phyloP scores from a whole-genome alignment of 2,888 invertebrate genomes.

The Teinopalpus imperialis region DNA sequence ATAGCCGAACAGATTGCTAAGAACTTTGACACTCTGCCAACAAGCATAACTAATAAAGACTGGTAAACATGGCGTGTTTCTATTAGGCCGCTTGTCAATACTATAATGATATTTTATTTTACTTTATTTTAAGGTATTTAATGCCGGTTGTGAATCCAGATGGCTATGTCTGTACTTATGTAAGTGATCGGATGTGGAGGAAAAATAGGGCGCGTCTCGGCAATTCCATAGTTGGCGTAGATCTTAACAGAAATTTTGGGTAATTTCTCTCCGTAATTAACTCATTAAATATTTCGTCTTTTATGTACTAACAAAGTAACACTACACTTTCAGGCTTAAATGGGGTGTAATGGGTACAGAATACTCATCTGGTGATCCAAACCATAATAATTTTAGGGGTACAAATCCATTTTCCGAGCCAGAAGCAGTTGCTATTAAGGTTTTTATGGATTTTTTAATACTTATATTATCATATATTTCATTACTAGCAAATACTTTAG shows the following conservation, averaged over 20 bases:
- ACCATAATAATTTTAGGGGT: slow-evolving; percentile 62
- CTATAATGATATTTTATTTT: slow-evolving; percentile 6
- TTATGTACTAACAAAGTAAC: too few relatives aligned
- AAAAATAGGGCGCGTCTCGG: slow-evolving; percentile 84
- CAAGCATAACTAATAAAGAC: slow-evolving; percentile 89
- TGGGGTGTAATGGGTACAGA: slow-evolving; percentile 68
- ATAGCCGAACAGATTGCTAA: slow-evolving; percentile 87
- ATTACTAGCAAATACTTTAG: too few relatives aligned
- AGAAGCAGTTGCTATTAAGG: slow-evolving; percentile 66
- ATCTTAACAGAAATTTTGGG: slow-evolving; percentile 94
- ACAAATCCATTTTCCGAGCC: slow-evolving; percentile 66
- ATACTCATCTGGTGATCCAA: slow-evolving; percentile 51
- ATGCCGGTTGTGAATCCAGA: slow-evolving; percentile 91
- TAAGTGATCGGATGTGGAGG: slow-evolving; percentile 90
- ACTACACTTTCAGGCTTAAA: slow-evolving; percentile 43
- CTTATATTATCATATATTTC: too few relatives aligned
- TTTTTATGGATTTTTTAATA: slow-evolving; percentile 26
- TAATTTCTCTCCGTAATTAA: slow-evolving; percentile 31
- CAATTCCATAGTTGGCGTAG: slow-evolving; percentile 85
- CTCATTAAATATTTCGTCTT: not conserved
- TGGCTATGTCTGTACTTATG: slow-evolving; percentile 92
- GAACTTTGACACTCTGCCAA: slow-evolving; percentile 84
- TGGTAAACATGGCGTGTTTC: slow-evolving; percentile 79
- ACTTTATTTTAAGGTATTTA: slow-evolving; percentile 77
- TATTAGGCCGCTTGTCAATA: slow-evolving; percentile 7